These are phyloP conservation scores for Drosophila conformis DNA, from an alignment of 2,888 invertebrate species.

Conservation along the genomic window DNA sequence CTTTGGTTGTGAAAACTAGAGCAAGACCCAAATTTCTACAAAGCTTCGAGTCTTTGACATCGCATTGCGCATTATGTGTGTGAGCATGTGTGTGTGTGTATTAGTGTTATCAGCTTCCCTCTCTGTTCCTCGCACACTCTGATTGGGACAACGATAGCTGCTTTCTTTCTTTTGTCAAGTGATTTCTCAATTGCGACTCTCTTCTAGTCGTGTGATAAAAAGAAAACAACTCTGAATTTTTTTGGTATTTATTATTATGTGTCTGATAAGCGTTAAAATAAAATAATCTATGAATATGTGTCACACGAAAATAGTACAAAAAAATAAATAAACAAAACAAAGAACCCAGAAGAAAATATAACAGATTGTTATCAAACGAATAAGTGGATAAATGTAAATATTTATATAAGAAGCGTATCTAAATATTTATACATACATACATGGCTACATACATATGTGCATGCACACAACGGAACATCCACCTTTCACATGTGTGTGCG, in stretches of 20 bases:
- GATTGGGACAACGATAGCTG: constrained; percentile 23
- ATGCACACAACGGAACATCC: not conserved
- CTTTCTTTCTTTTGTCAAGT: constrained; percentile 69
- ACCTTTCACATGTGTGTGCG: constrained; percentile 47
- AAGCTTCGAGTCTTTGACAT: constrained; percentile 51
- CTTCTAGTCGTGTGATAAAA: constrained; percentile 40
- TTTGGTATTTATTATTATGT: constrained; percentile 16
- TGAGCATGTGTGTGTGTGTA: constrained; percentile 2
- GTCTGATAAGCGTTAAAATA: constrained; percentile 53
- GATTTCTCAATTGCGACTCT: constrained; percentile 50
- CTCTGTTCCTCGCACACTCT: constrained; percentile 39
- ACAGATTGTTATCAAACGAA: constrained; percentile 8
- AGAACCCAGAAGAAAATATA: not conserved
- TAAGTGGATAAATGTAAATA: constrained; percentile 5
- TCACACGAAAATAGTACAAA: not conserved
- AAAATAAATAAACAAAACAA: not conserved
- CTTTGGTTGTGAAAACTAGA: constrained; percentile 82
- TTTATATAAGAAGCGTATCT: constrained; percentile 1
- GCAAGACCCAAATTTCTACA: constrained; percentile 82
- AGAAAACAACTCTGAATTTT: constrained; percentile 39
- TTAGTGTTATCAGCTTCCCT: constrained; percentile 58
- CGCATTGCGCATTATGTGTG: constrained; percentile 16
- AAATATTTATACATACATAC: not conserved
- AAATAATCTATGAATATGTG: constrained; percentile 3
- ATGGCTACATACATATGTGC: not conserved